A percentile compares a stretch with the other conserved stretches of the same genome.
These are phyloP conservation scores for Diorhabda carinulata DNA, from an alignment of 1,140 invertebrate genomes.

Conservation along the genomic window DNA sequence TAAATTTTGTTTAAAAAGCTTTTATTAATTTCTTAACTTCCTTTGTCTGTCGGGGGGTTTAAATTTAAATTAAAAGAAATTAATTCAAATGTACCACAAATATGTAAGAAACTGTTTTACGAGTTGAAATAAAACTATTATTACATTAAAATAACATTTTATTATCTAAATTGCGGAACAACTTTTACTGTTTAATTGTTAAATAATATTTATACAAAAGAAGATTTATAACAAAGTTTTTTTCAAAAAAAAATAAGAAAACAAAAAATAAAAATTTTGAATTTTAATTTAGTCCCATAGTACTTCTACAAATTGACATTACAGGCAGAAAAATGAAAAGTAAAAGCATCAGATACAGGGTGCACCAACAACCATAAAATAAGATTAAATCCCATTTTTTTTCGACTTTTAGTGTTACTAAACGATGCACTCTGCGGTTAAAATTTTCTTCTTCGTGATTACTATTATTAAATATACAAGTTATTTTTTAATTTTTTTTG, in stretches of 20 bases:
- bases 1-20: too few relatives aligned
- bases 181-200: conserved; percentile 33
- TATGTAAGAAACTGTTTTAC: too few relatives aligned
- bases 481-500: neutral
- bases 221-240: conserved; percentile 15
- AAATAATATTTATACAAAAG: conserved; percentile 21
- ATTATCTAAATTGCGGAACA: conserved; percentile 38
- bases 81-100: too few relatives aligned
- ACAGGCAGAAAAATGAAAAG: conserved; percentile 4
- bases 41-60: too few relatives aligned
- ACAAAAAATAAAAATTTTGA: conserved; percentile 18
- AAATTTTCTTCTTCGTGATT: neutral
- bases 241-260: conserved; percentile 16
- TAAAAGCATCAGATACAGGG: neutral
- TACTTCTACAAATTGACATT: conserved; percentile 8
- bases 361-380: neutral
- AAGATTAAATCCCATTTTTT: neutral
- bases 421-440: neutral
- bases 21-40: too few relatives aligned
- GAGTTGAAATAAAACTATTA: too few relatives aligned
- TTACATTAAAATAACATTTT: conserved; percentile 37
- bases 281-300: conserved; percentile 7
- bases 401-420: neutral
- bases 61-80: too few relatives aligned
- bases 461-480: neutral